Conservation (phyloP, 2,888 invertebrate genomes). For the Argyra leucocephala region DNA sequence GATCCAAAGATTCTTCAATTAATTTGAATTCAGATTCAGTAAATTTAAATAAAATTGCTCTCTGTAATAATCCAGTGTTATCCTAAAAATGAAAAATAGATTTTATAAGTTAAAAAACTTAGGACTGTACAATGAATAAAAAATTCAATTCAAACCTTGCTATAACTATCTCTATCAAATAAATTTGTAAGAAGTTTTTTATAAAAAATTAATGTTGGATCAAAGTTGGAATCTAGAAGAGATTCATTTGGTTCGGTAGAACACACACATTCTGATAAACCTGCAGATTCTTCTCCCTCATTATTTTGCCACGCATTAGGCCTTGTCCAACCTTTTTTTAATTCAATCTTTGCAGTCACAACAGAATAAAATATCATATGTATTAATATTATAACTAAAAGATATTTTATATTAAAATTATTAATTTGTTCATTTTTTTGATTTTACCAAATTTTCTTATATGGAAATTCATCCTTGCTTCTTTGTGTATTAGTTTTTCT, state of each 20-base stretch:
- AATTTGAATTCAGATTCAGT: slow-evolving; percentile 10
- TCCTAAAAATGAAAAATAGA: not conserved
- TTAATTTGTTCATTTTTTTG: no score
- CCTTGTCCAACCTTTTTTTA: slow-evolving; percentile 11
- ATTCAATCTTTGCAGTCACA: not conserved
- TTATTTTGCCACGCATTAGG: slow-evolving; percentile 14
- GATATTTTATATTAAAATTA: no score
- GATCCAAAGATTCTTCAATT: slow-evolving; percentile 29
- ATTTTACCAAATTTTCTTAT: no score
- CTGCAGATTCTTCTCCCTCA: not conserved
- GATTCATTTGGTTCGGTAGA: no score
- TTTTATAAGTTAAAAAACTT: not conserved
- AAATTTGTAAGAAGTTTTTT: not conserved
- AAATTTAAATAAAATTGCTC: not conserved
- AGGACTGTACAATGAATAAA: not conserved
- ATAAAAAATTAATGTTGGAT: not conserved
- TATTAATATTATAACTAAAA: no score
- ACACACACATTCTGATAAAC: no score
- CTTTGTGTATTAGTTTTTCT: no score
- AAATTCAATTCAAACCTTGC: not conserved
- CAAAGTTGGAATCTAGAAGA: no score
- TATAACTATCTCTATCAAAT: not conserved
- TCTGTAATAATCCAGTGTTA: not conserved
- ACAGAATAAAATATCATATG: no score
- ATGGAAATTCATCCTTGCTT: no score